Evolutionary conservation across 1,140 invertebrate species (phyloP), one percentile per base, ranked within the genome.

Genomic region (Brachionus koreanus): DNA sequence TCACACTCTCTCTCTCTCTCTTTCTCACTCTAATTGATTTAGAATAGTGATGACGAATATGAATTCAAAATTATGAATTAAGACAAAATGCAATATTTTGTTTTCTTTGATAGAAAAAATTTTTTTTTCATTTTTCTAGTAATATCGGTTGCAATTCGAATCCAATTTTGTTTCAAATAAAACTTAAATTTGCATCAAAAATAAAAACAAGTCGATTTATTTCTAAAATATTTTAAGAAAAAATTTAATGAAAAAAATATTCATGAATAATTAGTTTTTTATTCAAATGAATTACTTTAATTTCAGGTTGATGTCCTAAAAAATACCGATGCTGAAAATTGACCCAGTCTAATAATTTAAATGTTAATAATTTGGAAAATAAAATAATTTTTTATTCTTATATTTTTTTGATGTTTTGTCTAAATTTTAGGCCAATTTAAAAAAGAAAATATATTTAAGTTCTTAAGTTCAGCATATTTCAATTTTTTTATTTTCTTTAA

Each of bases 31-130:
- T 13, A 49, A 57, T 57, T 23, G 16, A 57, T 19, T 57, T 57
- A 57, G 49, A 57, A 57, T 57, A 57, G 49, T 57, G 49, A 57
- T 57, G 49, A 57, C 49, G 49, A 57, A 57, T 57, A 57, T 57
- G 49, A 57, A 57, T 57, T 57, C 19, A 57, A 57, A 29, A 57
- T 57, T 57, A 57, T 57, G 49, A 57, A 57, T 57, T 23, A 23
- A 57, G 16, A 23, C n/a, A 16, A 57, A 57, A 57, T 57, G 49
- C n/a, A 57, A 57, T 57, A 49, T 49, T 49, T 49, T 49, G 43
- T 49, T n/a, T 49, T n/a, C n/a, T n/a, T 49, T 49, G 4, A 16
- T 0, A 49, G 16, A 16, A 29, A 29, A 29, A 29, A 29, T 2
- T 29, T 29, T n/a, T n/a, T n/a, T n/a, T n/a, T n/a, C n/a, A n/a